phyloP scores from a whole-genome alignment of 2,888 invertebrate genomes.

The Spialia ferax region DNA sequence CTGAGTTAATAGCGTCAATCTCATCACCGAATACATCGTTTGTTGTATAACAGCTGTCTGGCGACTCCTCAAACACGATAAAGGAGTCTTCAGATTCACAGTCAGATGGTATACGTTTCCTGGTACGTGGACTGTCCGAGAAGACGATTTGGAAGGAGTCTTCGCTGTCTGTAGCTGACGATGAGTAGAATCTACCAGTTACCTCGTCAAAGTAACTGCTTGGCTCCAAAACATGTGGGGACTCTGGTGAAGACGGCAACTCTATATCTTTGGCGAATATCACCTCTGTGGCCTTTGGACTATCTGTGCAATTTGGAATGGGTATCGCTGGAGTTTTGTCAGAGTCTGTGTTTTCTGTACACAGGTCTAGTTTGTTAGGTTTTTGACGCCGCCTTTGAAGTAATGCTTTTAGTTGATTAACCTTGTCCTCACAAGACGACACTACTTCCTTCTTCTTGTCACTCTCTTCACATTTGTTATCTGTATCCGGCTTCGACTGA shows the following conservation, averaged over 20 bases:
- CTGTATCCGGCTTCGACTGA: conserved; percentile 20
- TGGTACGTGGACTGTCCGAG: conserved; percentile 59
- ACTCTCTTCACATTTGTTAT: conserved; percentile 38
- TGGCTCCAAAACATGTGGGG: conserved; percentile 21
- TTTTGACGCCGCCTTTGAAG: conserved; percentile 56
- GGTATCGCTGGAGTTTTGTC: conserved; percentile 34
- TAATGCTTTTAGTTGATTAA: conserved; percentile 67
- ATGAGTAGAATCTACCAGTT: conserved; percentile 66
- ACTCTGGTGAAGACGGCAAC: conserved; percentile 12
- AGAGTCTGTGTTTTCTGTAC: background rate
- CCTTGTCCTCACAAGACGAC: conserved; percentile 72
- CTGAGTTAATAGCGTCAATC: conserved; percentile 42
- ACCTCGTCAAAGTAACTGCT: conserved; percentile 67
- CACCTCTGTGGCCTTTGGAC: conserved; percentile 46
- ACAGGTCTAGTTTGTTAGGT: conserved; percentile 44
- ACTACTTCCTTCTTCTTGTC: conserved; percentile 55
- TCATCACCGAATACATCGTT: conserved; percentile 73
- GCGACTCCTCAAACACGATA: conserved; percentile 80
- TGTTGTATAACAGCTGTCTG: conserved; percentile 72
- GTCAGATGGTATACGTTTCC: conserved; percentile 68
- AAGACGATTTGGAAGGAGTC: conserved; percentile 82
- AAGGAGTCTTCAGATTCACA: conserved; percentile 88
- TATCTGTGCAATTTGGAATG: conserved; percentile 37
- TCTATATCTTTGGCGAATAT: conserved; percentile 63
- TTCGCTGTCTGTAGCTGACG: conserved; percentile 67